These are phyloP conservation scores for Panthera tigris DNA, from an alignment of 2,113 vertebrate species.

Conservation along the genomic window DNA sequence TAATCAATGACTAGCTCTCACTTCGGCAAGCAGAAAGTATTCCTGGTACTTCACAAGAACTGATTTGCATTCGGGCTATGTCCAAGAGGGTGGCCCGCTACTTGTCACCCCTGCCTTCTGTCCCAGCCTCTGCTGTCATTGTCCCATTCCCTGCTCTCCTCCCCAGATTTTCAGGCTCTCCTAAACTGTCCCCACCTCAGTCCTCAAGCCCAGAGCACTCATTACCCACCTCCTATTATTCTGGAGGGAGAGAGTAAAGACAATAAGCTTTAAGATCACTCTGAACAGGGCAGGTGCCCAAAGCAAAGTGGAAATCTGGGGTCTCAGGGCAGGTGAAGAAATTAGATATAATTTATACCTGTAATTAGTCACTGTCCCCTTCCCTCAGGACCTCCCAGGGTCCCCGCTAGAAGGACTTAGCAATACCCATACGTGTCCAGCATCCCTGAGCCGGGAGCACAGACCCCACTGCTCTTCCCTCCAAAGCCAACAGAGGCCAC, in stretches of 20 bases:
- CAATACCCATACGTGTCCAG: too few relatives aligned
- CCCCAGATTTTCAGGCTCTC: too few relatives aligned
- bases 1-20: not conserved
- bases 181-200: not conserved
- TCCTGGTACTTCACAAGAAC: not conserved
- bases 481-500: not conserved
- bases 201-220: not conserved
- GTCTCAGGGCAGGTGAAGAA: not conserved
- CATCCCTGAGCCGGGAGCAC: not conserved
- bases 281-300: not conserved
- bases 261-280: not conserved
- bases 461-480: not conserved
- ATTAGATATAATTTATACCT: too few relatives aligned
- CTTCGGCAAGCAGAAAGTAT: not conserved
- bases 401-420: not conserved
- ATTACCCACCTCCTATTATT: not conserved
- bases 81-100: fast-evolving
- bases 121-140: fast-evolving
- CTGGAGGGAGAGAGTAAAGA: not conserved
- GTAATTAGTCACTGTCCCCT: not conserved
- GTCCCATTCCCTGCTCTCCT: too few relatives aligned
- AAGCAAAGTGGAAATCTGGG: not conserved
- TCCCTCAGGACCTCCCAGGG: not conserved
- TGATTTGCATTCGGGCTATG: not conserved
- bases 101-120: not conserved